Conservation (phyloP, 2,888 invertebrate genomes). For the Chrysolina oricalcia region DNA sequence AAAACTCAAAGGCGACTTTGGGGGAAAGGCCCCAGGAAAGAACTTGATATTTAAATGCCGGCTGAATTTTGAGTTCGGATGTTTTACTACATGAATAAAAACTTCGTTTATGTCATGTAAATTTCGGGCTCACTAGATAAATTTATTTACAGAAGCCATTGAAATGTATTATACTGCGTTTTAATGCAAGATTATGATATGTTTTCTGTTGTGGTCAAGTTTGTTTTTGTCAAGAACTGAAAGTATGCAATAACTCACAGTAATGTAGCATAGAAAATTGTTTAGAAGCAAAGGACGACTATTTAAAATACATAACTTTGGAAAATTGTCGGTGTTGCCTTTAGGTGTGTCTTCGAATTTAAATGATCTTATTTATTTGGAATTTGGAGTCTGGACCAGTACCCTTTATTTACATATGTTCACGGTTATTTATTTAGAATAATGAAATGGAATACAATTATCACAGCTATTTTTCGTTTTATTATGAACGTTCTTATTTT, state of each 20-base stretch:
- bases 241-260: background rate
- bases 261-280: background rate
- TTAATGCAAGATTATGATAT: constrained; percentile 38
- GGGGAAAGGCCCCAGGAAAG: constrained; percentile 37
- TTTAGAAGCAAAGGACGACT: background rate
- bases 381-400: background rate
- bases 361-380: background rate
- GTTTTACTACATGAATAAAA: constrained; percentile 50
- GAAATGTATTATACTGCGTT: constrained; percentile 41
- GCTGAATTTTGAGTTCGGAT: constrained; percentile 44
- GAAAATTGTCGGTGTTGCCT: background rate
- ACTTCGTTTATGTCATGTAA: constrained; percentile 51
- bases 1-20: constrained; percentile 17
- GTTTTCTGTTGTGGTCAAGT: constrained; percentile 24
- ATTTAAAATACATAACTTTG: constrained; percentile 7
- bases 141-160: constrained; percentile 48
- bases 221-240: constrained; percentile 21
- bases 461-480: too few species aligned
- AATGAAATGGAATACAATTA: too few species aligned
- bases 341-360: constrained; percentile 2
- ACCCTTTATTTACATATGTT: too few species aligned
- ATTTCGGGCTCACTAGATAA: constrained; percentile 45
- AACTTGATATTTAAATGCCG: constrained; percentile 44
- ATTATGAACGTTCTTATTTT: too few species aligned
- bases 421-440: too few species aligned